A percentile compares a stretch with the other conserved stretches of the same genome.
Evolutionary conservation across 1,140 invertebrate genomes (phyloP).

Genomic region (Tribolium castaneum): DNA sequence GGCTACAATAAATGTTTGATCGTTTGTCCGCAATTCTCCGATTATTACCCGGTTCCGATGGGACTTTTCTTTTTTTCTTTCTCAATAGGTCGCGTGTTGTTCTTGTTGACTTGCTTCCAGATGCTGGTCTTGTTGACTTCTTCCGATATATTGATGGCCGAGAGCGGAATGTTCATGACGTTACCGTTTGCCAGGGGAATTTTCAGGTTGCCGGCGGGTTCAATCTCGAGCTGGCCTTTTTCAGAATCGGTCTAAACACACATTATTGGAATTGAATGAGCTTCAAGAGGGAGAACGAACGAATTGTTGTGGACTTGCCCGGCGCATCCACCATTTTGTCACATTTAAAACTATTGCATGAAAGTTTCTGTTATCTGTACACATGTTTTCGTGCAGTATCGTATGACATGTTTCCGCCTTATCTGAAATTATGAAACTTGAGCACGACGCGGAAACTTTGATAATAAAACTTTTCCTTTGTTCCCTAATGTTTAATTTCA

Average conservation of each 20-base stretch:
- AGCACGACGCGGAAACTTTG: not conserved
- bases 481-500: not conserved
- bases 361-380: not conserved
- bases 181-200: conserved; percentile 92
- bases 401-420: not conserved
- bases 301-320: not conserved
- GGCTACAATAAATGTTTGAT: conserved; percentile 43
- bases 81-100: conserved; percentile 64
- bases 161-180: conserved; percentile 90
- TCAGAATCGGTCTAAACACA: conserved; percentile 46
- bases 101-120: conserved; percentile 91
- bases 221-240: conserved; percentile 47
- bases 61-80: conserved; percentile 65
- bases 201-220: conserved; percentile 75
- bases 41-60: conserved; percentile 60
- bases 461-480: not conserved
- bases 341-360: too few relatives aligned
- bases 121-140: conserved; percentile 93
- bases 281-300: not conserved
- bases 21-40: not conserved
- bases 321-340: not conserved
- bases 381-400: not conserved
- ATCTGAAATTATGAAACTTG: not conserved
- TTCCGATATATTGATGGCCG: conserved; percentile 91
- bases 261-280: conserved; percentile 13